Percentiles rank a stretch among this genome's conserved stretches.
Evolutionary conservation across 2,797 vertebrate genomes (phyloP).

Genomic region (Phataginus tetradactyla): DNA sequence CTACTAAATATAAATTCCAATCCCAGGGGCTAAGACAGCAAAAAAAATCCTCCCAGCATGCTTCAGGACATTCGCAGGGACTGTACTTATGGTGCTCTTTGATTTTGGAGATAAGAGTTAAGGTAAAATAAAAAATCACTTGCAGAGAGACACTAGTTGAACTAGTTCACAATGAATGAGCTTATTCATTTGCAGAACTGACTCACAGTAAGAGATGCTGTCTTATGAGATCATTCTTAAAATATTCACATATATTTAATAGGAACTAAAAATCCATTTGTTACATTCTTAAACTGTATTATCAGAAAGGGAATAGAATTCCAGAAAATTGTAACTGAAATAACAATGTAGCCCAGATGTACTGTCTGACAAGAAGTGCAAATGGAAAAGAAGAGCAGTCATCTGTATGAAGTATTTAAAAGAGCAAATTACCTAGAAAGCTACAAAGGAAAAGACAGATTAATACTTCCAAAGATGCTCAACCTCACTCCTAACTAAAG

Average conservation of each 20-base stretch:
- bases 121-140: not conserved
- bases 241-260: not conserved
- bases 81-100: not conserved
- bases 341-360: not conserved
- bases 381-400: not conserved
- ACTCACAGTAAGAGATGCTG: not conserved
- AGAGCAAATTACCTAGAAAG: not conserved
- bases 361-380: not conserved
- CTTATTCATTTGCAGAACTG: not conserved
- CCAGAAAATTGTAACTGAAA: not conserved
- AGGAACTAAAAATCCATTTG: not conserved
- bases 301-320: not conserved
- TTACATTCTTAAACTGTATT: not conserved
- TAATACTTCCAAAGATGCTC: not conserved
- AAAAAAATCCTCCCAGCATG: not conserved
- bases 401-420: not conserved
- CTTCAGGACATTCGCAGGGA: not conserved
- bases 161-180: not conserved
- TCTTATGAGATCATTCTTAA: not conserved
- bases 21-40: not conserved
- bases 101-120: not conserved
- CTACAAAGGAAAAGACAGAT: not conserved
- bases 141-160: not conserved
- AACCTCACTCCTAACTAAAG: constrained; percentile 12
- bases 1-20: constrained; percentile 22